Conservation (phyloP, 2,113 vertebrate genomes). For the Cromileptes altivelis region DNA sequence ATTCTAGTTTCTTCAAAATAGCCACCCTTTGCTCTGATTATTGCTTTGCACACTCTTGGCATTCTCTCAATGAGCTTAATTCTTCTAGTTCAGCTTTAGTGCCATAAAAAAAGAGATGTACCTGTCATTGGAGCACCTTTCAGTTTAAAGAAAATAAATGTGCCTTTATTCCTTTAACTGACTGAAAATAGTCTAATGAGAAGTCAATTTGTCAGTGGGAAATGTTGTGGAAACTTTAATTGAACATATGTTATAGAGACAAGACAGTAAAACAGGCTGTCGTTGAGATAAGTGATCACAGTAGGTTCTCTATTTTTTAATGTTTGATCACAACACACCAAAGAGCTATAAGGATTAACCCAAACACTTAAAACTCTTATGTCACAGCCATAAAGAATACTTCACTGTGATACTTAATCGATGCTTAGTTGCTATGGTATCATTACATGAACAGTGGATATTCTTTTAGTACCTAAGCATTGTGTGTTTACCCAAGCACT, state of each 20-base stretch:
- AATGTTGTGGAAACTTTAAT: slow-evolving; percentile 15
- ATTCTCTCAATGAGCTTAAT: too few relatives aligned
- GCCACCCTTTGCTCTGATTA: too few relatives aligned
- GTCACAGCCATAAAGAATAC: slow-evolving; percentile 6
- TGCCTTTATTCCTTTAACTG: slow-evolving; percentile 43
- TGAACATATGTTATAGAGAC: slow-evolving; percentile 18
- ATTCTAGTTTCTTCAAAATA: too few relatives aligned
- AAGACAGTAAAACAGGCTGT: slow-evolving; percentile 24
- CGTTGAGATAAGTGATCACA: slow-evolving; percentile 43
- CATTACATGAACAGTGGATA: neutral
- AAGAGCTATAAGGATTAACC: slow-evolving; percentile 27
- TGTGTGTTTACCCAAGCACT: neutral
- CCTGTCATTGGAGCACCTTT: slow-evolving; percentile 16
- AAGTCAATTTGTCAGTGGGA: slow-evolving; percentile 51
- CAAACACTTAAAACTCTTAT: slow-evolving; percentile 8
- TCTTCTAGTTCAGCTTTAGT: neutral
- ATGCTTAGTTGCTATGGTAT: neutral
- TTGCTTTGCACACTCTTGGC: too few relatives aligned
- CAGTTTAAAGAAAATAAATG: slow-evolving; percentile 17
- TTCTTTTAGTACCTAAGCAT: neutral
- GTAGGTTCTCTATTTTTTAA: neutral
- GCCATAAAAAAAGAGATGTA: slow-evolving; percentile 1
- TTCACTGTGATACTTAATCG: neutral
- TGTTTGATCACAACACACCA: slow-evolving; percentile 37
- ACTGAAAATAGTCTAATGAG: slow-evolving; percentile 34